Base-by-base conservation (phyloP, 2,888 invertebrate genomes). In the Troilus luridus region DNA sequence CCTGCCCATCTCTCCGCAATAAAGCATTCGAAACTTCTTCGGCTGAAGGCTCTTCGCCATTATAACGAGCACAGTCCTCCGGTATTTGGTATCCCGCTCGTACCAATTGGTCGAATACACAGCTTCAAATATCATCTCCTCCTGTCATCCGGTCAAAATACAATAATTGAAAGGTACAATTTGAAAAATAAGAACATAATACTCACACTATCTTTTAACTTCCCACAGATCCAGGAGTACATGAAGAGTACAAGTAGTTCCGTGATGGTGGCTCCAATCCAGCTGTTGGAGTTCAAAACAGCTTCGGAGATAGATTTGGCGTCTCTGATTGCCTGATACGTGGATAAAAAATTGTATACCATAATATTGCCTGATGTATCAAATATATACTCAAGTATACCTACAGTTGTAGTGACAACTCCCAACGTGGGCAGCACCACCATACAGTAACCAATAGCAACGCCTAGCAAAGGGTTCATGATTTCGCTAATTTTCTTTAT, bases 221-320 rank as follows among this genome's bases (percentile, higher is more conserved):
- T 64, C 27, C 62, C 88, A 62, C 88, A 88, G 2, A 88, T 88
- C 88, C 88, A 88, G 12, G 88, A 88, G 21, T 59, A 88, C n/a
- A 88, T 54, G 27, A 88, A 88, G 27, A 88, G 54, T 11, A 64
- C 64, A 58, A 88, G 60, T 0, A 88, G 88, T n/a, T 41, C 60
- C 17, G 59, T 60, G 19, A 88, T 59, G 27, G 64, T 59, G 27
- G 64, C 88, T n/a, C 27, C 41, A 11, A 60, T 62, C 60, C 60
- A 88, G 24, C 62, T 41, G 41, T 21, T 58, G 27, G 54, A 41
- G 60, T 88, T 58, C 11, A 54, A 14, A 24, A 41, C 60, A 1
- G 64, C 60, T 60, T n/a, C 88, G 0, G 58, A 11, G 9, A 27
- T 41, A 5, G 88, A 88, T 27, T 88, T 58, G 10, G 88, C 64